Evolutionary conservation across 2,888 invertebrate genomes (phyloP).

Genomic region (Melanophora roralis): DNA sequence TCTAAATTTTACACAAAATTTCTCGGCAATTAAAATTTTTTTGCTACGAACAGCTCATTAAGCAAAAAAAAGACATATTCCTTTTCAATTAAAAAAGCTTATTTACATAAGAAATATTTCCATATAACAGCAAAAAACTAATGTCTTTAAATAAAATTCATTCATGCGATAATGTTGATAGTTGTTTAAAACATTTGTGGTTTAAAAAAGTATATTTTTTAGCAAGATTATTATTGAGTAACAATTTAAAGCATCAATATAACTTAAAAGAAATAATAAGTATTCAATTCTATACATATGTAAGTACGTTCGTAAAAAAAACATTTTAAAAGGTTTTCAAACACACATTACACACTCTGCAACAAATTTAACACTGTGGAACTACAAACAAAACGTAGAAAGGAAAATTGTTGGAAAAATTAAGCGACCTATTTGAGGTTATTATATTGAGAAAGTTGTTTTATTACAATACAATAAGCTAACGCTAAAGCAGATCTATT

Average conservation of each 20-base stretch:
- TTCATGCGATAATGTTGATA: background rate
- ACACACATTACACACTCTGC: background rate
- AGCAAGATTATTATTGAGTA: background rate
- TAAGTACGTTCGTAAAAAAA: too few relatives aligned
- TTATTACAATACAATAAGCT: too few relatives aligned
- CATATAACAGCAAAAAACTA: too few relatives aligned
- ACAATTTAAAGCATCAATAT: constrained; percentile 5
- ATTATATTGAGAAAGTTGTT: too few relatives aligned
- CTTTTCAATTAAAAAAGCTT: too few relatives aligned
- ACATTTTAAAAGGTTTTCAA: constrained; percentile 16
- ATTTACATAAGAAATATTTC: too few relatives aligned
- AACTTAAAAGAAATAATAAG: background rate
- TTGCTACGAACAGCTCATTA: too few relatives aligned
- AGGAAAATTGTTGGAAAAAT: background rate
- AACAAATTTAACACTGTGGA: constrained; percentile 13
- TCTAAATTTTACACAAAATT: too few relatives aligned
- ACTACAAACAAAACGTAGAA: background rate
- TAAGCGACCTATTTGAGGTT: background rate
- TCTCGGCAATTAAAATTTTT: too few relatives aligned
- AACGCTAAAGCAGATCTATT: too few relatives aligned
- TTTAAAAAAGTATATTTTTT: background rate
- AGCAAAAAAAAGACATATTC: too few relatives aligned
- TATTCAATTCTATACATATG: background rate
- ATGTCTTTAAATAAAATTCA: background rate
- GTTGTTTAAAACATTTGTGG: background rate